Evolutionary conservation across 2,113 vertebrate species (phyloP), one percentile per base, ranked within the genome.

Genomic region (Syngnathus typhle): DNA sequence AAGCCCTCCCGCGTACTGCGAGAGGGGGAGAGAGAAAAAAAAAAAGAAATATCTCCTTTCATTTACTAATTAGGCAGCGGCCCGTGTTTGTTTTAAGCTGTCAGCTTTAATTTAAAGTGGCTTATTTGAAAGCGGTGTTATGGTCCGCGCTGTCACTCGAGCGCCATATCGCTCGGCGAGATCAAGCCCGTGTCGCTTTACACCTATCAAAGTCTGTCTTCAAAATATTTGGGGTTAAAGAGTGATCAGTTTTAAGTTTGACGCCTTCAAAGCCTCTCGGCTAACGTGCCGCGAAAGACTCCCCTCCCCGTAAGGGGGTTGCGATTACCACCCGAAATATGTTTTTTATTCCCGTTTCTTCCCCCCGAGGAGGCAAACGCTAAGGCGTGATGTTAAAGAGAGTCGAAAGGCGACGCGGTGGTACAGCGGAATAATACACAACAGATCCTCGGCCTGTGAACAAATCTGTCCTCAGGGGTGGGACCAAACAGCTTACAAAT

Each of bases 361-460:
- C 83, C 85, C 88, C 85, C 61, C 67, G 85, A 89, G 87, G 80
- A 90, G 77, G 81, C 71, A 82, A 84, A 84, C 74, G 76, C 72
- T 69, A 82, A 84, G 75, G 78, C 83, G 77, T 89, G 87, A 89
- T 70, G 84, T 77, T 87, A 85, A 91, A 87, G 78, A 82, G 82
- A 90, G 80, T 80, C 70, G 87, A 89, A 87, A 89, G 87, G 84
- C 83, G 76, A 75, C 77, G 66, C 86, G 52, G 72, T 73, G 82
- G 85, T 88, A 85, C 88, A 85, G 75, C 91, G 82, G 65, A 84
- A 90, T 94, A 91, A 92, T 88, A 89, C 88, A 86, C 89, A 94
- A 91, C 93, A 95, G 90, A 91, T 85, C 80, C 55, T 69, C 86
- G 86, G 91, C 91, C 91, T 93, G 91, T 93, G 92, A 93, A 93